Conservation (phyloP, 2,113 vertebrate species). For the Phylloscopus trochilus region DNA sequence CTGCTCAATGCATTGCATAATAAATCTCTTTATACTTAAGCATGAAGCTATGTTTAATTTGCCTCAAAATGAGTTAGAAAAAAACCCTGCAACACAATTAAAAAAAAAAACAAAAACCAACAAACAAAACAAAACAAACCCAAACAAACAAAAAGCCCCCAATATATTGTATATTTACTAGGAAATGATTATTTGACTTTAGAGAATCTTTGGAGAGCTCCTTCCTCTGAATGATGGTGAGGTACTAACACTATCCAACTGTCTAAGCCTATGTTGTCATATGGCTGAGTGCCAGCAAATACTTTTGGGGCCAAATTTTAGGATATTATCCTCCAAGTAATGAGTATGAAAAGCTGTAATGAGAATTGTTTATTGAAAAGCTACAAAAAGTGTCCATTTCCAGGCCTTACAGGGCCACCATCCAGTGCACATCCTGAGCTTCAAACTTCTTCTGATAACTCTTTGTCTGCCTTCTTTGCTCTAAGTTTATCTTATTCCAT, state of each 20-base stretch:
- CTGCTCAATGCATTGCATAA: background rate
- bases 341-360: background rate
- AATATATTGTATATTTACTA: background rate
- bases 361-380: background rate
- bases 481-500: background rate
- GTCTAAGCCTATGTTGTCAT: background rate
- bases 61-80: background rate
- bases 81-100: background rate
- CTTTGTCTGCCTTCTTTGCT: background rate
- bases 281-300: background rate
- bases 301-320: background rate
- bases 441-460: background rate
- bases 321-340: background rate
- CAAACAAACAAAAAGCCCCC: background rate
- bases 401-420: background rate
- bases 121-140: background rate
- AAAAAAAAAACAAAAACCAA: background rate
- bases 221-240: background rate
- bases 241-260: background rate
- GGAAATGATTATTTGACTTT: background rate
- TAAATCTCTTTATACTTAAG: background rate
- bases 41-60: background rate
- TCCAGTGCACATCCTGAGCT: background rate
- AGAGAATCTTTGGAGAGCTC: background rate
- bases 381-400: background rate